Evolutionary conservation across 2,113 vertebrate genomes (phyloP).

Genomic region (Ifrita kowaldi): DNA sequence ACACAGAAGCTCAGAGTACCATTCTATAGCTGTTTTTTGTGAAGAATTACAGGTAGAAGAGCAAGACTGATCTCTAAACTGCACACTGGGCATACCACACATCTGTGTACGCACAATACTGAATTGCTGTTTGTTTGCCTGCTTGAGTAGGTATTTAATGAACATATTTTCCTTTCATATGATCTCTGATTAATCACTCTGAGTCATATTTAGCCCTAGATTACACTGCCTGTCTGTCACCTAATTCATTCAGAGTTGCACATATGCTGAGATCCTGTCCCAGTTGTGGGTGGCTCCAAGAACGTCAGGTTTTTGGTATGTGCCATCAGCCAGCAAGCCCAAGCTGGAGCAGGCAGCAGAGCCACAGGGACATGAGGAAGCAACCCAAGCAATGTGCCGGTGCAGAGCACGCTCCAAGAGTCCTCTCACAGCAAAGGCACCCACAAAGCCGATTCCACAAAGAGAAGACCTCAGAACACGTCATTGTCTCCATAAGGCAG

Average conservation of each 20-base stretch:
- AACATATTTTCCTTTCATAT: background rate
- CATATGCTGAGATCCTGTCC: background rate
- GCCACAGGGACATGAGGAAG: background rate
- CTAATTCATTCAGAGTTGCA: background rate
- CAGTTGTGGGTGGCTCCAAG: background rate
- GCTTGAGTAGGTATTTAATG: background rate
- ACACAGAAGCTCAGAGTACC: background rate
- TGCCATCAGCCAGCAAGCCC: background rate
- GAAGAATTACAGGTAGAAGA: background rate
- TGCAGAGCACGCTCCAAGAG: fast-evolving
- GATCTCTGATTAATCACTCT: background rate
- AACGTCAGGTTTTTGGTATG: background rate
- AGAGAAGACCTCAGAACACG: background rate
- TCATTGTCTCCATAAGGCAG: background rate
- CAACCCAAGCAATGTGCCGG: background rate
- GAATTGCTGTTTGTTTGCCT: background rate
- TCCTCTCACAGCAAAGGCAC: background rate
- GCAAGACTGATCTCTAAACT: background rate
- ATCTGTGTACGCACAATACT: background rate
- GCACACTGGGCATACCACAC: background rate
- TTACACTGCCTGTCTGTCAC: background rate
- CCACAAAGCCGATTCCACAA: background rate
- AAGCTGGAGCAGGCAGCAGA: background rate
- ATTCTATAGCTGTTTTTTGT: background rate
- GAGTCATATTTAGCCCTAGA: background rate